Conservation (phyloP, 2,888 invertebrate genomes). For the Nemotelus nigrinus region DNA sequence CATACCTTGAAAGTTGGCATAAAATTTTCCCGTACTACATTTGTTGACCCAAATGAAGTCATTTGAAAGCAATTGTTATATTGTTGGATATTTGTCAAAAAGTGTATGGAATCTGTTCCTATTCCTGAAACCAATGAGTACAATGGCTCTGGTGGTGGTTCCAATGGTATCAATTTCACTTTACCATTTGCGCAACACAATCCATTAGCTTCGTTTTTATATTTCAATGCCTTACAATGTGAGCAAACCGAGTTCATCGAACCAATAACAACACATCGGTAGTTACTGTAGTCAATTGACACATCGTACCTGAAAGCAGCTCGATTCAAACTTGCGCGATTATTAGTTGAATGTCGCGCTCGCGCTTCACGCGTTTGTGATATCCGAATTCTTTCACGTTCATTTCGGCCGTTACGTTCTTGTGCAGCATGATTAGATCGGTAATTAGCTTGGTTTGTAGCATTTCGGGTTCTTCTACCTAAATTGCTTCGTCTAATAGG, state of each 20-base stretch:
- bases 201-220: no score
- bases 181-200: no score
- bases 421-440: slow-evolving; percentile 56
- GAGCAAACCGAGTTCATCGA: no score
- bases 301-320: slow-evolving; percentile 40
- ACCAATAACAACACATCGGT: no score
- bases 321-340: slow-evolving; percentile 28
- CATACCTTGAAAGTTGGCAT: slow-evolving; percentile 48
- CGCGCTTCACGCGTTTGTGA: slow-evolving; percentile 54
- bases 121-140: no score
- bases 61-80: no score
- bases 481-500: no score
- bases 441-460: slow-evolving; percentile 54
- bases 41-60: slow-evolving; percentile 36
- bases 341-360: slow-evolving; percentile 47
- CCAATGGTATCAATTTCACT: no score
- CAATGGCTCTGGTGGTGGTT: no score
- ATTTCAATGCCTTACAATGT: no score
- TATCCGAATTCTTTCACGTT: slow-evolving; percentile 55
- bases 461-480: background rate
- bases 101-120: no score
- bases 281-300: slow-evolving; percentile 37
- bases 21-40: slow-evolving; percentile 36
- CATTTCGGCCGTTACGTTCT: slow-evolving; percentile 55
- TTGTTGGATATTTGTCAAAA: no score